A percentile compares a stretch with the other conserved stretches of the same genome.
Conservation (phyloP, 2,113 vertebrate genomes). For the Clarias macrocephalus region DNA sequence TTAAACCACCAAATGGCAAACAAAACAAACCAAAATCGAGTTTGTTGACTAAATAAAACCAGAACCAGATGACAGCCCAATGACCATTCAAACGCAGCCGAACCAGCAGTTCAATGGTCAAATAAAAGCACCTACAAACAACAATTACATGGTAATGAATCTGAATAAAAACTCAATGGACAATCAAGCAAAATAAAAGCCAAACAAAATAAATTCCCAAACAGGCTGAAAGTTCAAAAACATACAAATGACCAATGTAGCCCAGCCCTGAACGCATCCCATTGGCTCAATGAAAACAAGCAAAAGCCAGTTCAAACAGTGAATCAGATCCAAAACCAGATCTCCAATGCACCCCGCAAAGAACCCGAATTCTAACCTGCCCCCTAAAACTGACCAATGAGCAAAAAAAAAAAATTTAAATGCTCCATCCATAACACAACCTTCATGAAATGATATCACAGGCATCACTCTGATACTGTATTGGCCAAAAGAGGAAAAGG, state of each 20-base stretch:
- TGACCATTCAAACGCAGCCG: not conserved
- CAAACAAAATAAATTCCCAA: not conserved
- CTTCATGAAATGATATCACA: not conserved
- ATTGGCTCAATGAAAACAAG: not conserved
- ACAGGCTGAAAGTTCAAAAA: not conserved
- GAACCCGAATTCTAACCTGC: not conserved
- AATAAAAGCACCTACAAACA: not conserved
- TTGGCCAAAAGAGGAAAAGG: not conserved
- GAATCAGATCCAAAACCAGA: not conserved
- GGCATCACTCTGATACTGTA: not conserved
- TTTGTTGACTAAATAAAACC: not conserved
- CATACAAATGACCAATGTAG: too few relatives aligned
- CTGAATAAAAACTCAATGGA: too few relatives aligned
- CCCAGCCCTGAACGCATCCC: too few relatives aligned
- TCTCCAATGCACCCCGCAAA: not conserved
- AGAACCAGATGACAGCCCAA: not conserved
- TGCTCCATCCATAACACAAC: not conserved
- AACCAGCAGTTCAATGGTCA: not conserved
- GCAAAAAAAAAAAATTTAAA: not conserved
- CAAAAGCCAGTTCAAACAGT: not conserved
- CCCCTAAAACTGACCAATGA: not conserved
- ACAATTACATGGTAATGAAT: not conserved
- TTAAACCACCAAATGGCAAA: not conserved
- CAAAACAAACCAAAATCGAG: not conserved
- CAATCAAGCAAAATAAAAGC: too few relatives aligned